Evolutionary conservation across 2,888 invertebrate species (phyloP).

Genomic region (Hesperia comma): DNA sequence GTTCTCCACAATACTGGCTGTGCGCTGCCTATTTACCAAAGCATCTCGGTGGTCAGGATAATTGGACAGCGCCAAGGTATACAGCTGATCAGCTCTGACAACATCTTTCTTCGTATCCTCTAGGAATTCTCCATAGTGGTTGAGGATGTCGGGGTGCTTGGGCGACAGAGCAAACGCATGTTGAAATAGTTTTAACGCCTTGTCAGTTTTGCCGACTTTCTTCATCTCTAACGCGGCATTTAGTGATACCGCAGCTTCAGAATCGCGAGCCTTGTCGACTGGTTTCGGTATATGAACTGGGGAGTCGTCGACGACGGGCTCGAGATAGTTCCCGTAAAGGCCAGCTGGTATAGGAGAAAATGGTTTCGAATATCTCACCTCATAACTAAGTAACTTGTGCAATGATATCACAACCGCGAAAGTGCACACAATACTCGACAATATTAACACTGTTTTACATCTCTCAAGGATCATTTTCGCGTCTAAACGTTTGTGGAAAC

Average conservation of each 20-base stretch:
- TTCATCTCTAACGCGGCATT: slow-evolving; percentile 94
- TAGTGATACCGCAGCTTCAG: slow-evolving; percentile 93
- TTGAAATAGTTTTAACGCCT: slow-evolving; percentile 93
- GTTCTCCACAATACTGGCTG: slow-evolving; percentile 94
- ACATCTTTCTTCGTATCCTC: slow-evolving; percentile 94
- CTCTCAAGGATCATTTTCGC: slow-evolving; percentile 72
- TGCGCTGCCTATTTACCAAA: slow-evolving; percentile 91
- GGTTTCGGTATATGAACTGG: slow-evolving; percentile 49
- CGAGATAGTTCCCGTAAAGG: slow-evolving; percentile 71
- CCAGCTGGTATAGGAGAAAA: slow-evolving; percentile 75
- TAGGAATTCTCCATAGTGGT: slow-evolving; percentile 96
- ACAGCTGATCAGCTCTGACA: slow-evolving; percentile 95
- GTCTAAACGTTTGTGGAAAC: slow-evolving; percentile 55
- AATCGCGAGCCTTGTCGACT: slow-evolving; percentile 63
- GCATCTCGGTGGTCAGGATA: slow-evolving; percentile 93
- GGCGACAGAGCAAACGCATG: slow-evolving; percentile 97
- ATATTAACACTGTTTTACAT: slow-evolving; percentile 73
- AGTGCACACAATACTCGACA: slow-evolving; percentile 75
- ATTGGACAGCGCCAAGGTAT: slow-evolving; percentile 92
- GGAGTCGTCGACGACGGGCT: slow-evolving; percentile 60
- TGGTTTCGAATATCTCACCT: slow-evolving; percentile 68
- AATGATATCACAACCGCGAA: slow-evolving; percentile 72
- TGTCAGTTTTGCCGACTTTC: slow-evolving; percentile 90
- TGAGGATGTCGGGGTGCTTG: slow-evolving; percentile 95
- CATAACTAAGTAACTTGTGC: slow-evolving; percentile 68